Evolutionary conservation across 1,140 invertebrate species (phyloP), one percentile per base, ranked within the genome.

Genomic region (Dermatophagoides farinae): DNA sequence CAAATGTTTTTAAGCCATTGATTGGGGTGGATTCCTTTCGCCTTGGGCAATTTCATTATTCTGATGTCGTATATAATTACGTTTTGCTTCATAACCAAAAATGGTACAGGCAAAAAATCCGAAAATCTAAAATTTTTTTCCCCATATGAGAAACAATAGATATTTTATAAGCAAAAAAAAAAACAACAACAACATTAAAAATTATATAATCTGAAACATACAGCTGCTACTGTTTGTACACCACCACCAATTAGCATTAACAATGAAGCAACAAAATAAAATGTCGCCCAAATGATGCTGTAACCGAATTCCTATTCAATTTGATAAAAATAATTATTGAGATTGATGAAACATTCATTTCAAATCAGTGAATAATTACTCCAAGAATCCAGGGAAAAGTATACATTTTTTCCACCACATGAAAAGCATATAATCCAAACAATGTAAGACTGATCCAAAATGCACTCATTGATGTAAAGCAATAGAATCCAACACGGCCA

Each of bases 341-440:
- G 18, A 5, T 23, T 46, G 10, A 22, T 5, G 6, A 25, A 18
- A 18, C 8, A 18, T 11, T 16, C n/a, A 49, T 40, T 14, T 6
- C 18, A 41, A 16, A 63, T 37, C 23, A 50, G 47, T 57, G 52
- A 16, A 16, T 23, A 77, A 79, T 78, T 75, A 84, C 87, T 67
- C 89, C 80, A 70, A 84, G 83, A 23, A 86, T 68, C 88, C 88
- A 92, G 0, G 86, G 87, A 60, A 91, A 82, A 70, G 79, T 83
- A 69, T 82, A 82, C 66, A 86, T 82, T 69, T 83, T 85, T 68
- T 88, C 84, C 62, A 90, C 76, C 12, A 90, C 77, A 68, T 91
- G 86, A 69, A 90, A 86, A 54, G 88, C 68, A 71, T 89, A 89
- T 58, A 89, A 77, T 0, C 80, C 76, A 18, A 90, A 77, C 16